These are phyloP conservation scores for Hydrochoerus hydrochaeris DNA, from an alignment of 2,113 vertebrate species.

Conservation along the genomic window DNA sequence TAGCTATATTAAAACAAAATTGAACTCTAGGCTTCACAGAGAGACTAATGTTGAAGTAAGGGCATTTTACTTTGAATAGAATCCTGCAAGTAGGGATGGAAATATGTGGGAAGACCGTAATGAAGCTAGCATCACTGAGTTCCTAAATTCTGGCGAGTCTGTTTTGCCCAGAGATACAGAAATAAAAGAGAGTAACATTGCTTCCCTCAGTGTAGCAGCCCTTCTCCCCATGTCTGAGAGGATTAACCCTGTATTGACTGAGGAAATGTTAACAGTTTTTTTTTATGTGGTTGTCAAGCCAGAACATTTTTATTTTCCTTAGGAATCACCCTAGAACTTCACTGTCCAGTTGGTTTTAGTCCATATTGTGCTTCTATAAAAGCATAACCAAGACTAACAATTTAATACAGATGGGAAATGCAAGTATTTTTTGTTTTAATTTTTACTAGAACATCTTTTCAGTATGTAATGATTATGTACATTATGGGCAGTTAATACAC, in stretches of 20 bases:
- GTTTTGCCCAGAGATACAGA: not conserved
- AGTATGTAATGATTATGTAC: not conserved
- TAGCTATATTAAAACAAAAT: not conserved
- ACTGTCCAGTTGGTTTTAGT: not conserved
- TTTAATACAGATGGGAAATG: not conserved
- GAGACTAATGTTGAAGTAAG: not conserved
- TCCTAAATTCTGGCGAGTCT: not conserved
- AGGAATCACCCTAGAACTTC: not conserved
- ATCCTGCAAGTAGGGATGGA: not conserved
- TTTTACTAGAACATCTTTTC: not conserved
- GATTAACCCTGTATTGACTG: not conserved
- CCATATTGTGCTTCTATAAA: not conserved
- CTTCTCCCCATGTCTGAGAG: not conserved
- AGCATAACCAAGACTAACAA: not conserved
- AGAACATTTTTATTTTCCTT: not conserved
- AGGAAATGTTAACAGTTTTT: no score
- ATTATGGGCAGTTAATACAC: no score
- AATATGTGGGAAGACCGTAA: not conserved
- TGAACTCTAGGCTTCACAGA: not conserved
- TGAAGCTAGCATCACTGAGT: not conserved
- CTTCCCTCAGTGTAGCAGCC: no score
- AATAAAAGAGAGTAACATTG: not conserved
- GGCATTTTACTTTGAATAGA: not conserved
- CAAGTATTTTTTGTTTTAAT: not conserved
- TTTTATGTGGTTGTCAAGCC: not conserved